Conservation (phyloP, 2,888 invertebrate species). For the Cerastis leucographa region DNA sequence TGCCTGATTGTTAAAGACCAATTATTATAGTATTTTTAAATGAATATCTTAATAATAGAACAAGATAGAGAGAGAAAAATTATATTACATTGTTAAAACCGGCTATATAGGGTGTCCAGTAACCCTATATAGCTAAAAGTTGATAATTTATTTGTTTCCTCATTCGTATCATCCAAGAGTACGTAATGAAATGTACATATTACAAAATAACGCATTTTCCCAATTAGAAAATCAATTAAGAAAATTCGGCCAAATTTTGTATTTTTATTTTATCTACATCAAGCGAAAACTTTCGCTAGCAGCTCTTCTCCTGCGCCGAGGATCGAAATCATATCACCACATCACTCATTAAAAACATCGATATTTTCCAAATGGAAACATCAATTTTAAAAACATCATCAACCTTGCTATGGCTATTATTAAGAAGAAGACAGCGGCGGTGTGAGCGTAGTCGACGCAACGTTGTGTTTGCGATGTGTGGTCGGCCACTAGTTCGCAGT, state of each 20-base stretch:
- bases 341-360: no score
- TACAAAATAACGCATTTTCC: neutral
- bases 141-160: constrained; percentile 17
- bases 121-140: neutral
- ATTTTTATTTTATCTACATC: neutral
- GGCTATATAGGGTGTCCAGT: neutral
- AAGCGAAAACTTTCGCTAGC: neutral
- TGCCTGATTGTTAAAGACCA: neutral
- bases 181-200: constrained; percentile 14
- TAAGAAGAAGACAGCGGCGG: no score
- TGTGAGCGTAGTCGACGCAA: no score
- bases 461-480: no score
- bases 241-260: neutral
- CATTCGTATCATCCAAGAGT: neutral
- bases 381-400: no score
- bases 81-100: neutral
- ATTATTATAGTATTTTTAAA: neutral
- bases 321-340: neutral
- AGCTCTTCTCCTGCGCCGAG: neutral
- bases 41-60: neutral
- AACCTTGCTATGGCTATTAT: no score
- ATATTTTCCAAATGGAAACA: no score
- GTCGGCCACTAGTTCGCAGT: no score
- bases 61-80: no score
- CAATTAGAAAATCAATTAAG: neutral